Conservation (phyloP, 1,140 invertebrate species). For the Macrobrachium rosenbergii region DNA sequence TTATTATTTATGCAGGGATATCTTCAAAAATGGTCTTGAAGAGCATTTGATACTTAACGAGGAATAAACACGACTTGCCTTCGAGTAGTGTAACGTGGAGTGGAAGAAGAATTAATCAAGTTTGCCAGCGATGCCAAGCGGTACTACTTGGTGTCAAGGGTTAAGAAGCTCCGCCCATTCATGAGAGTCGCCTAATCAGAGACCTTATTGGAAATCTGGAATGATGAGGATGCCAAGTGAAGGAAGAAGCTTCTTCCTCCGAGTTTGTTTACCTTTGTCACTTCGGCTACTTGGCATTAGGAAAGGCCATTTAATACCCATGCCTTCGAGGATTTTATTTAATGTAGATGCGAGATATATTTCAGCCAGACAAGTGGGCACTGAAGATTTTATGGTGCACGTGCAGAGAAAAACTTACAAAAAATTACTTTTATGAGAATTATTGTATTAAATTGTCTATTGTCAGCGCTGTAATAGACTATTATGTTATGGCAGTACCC, state of each 20-base stretch:
- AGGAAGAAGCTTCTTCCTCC: neutral
- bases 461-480: no score
- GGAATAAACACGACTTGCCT: neutral
- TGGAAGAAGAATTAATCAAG: neutral
- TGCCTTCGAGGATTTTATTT: neutral
- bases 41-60: neutral
- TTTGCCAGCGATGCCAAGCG: neutral
- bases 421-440: no score
- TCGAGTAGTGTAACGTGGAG: neutral
- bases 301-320: neutral
- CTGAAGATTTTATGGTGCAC: no score
- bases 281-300: neutral
- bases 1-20: no score
- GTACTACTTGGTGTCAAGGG: slow-evolving; percentile 41
- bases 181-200: slow-evolving; percentile 47
- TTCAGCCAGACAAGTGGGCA: no score
- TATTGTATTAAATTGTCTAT: no score
- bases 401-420: no score
- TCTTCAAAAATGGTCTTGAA: neutral
- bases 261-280: slow-evolving; percentile 24
- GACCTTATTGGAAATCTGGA: slow-evolving; percentile 1
- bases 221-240: neutral
- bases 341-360: neutral
- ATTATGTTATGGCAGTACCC: no score
- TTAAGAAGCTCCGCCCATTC: slow-evolving; percentile 46